Conservation (phyloP, 2,113 vertebrate genomes). For the Scytalopus superciliaris region DNA sequence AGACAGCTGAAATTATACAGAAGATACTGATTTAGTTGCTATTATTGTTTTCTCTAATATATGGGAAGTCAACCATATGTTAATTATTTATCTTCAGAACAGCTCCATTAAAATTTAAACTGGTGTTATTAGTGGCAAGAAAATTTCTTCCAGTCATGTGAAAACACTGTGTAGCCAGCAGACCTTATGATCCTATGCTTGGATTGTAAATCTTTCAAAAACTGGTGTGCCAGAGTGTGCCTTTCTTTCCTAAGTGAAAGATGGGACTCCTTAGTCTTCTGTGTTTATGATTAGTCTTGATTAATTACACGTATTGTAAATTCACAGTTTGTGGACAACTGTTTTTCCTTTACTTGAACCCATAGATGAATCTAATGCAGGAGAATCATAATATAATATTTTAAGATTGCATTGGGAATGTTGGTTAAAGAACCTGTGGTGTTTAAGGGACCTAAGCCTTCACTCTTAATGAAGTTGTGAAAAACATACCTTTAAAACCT, state of each 20-base stretch:
- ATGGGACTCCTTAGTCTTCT: neutral
- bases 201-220: neutral
- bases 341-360: neutral
- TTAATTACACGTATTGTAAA: neutral
- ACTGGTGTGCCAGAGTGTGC: neutral
- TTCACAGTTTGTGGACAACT: neutral
- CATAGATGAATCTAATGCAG: neutral
- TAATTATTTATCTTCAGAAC: constrained; percentile 41
- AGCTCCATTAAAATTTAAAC: constrained; percentile 17
- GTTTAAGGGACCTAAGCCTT: neutral
- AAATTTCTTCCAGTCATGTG: neutral
- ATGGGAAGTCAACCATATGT: constrained; percentile 37
- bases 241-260: neutral
- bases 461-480: neutral
- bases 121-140: neutral
- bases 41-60: constrained; percentile 22
- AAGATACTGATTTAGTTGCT: constrained; percentile 24
- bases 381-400: fast-evolving
- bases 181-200: neutral
- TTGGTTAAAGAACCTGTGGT: neutral
- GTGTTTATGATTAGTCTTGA: neutral
- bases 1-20: constrained; percentile 29
- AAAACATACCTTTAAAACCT: neutral
- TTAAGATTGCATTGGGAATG: neutral
- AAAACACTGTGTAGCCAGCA: neutral